Evolutionary conservation across 2,888 invertebrate genomes (phyloP), one percentile per base, ranked within the genome.

Genomic region (Drosophila austrosaltans): DNA sequence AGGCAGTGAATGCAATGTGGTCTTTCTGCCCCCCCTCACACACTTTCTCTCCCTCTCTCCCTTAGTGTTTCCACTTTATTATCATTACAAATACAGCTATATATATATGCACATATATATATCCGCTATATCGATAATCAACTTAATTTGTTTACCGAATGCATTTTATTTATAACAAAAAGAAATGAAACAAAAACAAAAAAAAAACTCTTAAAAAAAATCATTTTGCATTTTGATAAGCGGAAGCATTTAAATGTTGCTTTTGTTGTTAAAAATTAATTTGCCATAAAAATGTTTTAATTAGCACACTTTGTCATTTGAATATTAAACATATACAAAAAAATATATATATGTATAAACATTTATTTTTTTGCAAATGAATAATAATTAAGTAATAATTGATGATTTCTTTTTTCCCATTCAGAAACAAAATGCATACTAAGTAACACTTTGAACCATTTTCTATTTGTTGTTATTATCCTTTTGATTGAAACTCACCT

Each of bases 401-500:
- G 56, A 48, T 10, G 30, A 30, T 61, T 48, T 69, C 1, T 3
- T 4, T 60, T 36, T 40, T 60, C 28, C 1, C 10, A 6, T 5
- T 60, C 6, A 12, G 22, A 48, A 28, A 28, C 28, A 32, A 3
- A 6, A 5, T 5, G 5, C 6, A 5, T 5, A 6, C 6, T 32
- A 0, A 6, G 3, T 28, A 28, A 28, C 28, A 28, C 28, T 6
- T 32, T 32, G 2, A 32, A 5, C 32, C 2, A 32, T 6, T 36
- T 36, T 8, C 36, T 36, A 36, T 8, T 36, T 36, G 16, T 16
- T 16, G 16, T 36, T 36, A 2, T 3, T n/a, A 40, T n/a, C 40
- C n/a, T 44, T 22, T 36, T 8, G 28, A 28, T 10, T 32, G 6
- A 39, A 22, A 74, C 91, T 90, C 82, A 92, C 92, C 92, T 92